Evolutionary conservation across 2,888 invertebrate genomes (phyloP).

Genomic region (Himalopsyche anomala): DNA sequence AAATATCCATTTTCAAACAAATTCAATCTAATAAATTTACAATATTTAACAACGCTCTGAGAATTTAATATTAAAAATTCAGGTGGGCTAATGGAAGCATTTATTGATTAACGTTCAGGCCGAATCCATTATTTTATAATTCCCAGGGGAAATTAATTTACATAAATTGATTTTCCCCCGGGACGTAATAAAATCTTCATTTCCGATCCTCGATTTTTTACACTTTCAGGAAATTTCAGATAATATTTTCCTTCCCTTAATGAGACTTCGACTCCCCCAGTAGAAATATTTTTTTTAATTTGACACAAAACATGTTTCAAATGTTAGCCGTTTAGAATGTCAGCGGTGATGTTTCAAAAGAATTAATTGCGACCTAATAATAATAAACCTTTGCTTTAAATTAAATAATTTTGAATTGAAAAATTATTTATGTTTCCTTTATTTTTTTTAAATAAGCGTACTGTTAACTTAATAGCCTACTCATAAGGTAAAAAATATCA

Average conservation of each 20-base stretch:
- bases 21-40: background rate
- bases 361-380: no score
- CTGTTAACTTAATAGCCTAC: no score
- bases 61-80: constrained; percentile 24
- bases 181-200: constrained; percentile 31
- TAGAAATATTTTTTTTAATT: no score
- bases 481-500: no score
- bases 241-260: constrained; percentile 19
- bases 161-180: constrained; percentile 23
- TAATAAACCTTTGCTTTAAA: no score
- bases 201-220: constrained; percentile 34
- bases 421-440: no score
- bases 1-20: background rate
- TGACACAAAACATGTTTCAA: no score
- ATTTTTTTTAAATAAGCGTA: no score
- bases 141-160: constrained; percentile 38
- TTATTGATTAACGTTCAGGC: constrained; percentile 35
- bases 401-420: no score
- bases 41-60: background rate
- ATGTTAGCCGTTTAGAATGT: no score
- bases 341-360: no score
- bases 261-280: background rate
- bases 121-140: constrained; percentile 35
- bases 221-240: background rate
- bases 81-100: constrained; percentile 28